Evolutionary conservation across 2,888 invertebrate genomes (phyloP), one percentile per base, ranked within the genome.

Genomic region (Iselma pallidipennis): DNA sequence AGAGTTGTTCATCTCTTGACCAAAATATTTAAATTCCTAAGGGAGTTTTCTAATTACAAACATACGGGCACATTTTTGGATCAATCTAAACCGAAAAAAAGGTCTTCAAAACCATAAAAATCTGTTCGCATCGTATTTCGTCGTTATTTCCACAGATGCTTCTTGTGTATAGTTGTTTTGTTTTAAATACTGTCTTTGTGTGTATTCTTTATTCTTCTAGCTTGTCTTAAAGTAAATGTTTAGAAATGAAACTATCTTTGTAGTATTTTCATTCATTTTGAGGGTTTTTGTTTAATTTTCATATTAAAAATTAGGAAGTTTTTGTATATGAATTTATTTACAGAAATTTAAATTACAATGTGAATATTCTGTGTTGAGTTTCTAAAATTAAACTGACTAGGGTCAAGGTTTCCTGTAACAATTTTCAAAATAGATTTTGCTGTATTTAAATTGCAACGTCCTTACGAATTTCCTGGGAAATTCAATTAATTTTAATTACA

Each of bases 131-230:
- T 29, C 50, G 50, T 50, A 50, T 50, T n/a, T n/a, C n/a, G n/a
- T n/a, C n/a, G n/a, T n/a, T n/a, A n/a, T n/a, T 50, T 50, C 29
- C 29, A 50, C 50, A 50, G 50, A 50, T 50, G 50, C n/a, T 50
- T 9, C 50, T 50, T 50, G 23, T 50, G 29, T 28, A n/a, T 50
- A 16, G 26, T 37, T 37, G 50, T 50, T 50, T 50, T 50, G 26
- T 50, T 50, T 50, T 50, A 50, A 50, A 50, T 37, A 37, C 16
- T 16, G 37, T 37, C 37, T 16, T n/a, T n/a, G n/a, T n/a, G n/a
- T n/a, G n/a, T n/a, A n/a, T n/a, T n/a, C n/a, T n/a, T 16, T 37
- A 37, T 37, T 16, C 14, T 37, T 16, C 37, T 7, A 37, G 16
- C 7, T 37, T 37, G 16, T 7, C 16, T 37, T 37, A 37, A 37